Base-by-base conservation (phyloP, 2,888 invertebrate species). In the Ametastegia equiseti region DNA sequence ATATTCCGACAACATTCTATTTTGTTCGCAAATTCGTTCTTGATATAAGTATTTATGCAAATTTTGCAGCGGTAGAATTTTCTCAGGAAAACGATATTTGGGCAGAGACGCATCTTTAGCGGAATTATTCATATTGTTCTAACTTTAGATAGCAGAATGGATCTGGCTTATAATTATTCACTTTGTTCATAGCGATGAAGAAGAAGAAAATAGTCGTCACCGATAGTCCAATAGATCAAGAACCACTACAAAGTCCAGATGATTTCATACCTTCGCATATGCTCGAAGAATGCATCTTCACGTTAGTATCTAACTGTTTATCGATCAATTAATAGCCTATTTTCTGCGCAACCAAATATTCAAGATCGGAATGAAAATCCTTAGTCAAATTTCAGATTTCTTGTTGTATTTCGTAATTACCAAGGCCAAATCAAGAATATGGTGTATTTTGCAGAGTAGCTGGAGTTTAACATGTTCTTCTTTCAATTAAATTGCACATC, bases 141-240 rank as follows among this genome's bases (percentile, higher is more conserved):
- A 7, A 71, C 5, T 27, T 15, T 60, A 39, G 9, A 4, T 13
- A 39, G 23, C 13, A 2, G 36, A 13, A n/a, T n/a, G n/a, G n/a
- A n/a, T n/a, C n/a, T n/a, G n/a, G 2, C 47, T 45, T 45, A 15
- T 71, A 33, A 39, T 39, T 11, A 39, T 19, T 67, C 9, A n/a
- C 39, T 1, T 54, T 36, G 13, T 75, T 50, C 23, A 13, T 23
- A 75, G 75, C 75, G 27, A 54, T 75, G 33, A 78, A 78, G 30
- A 78, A 78, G 30, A 78, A 78, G 60, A 57, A 78, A 19, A 6
- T 63, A 15, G 60, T 63, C 30, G n/a, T 78, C 15, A 63, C 57
- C 60, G 60, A 5, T 0, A 78, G 60, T 60, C 50, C 75, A 6
- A 0, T 19, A n/a, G 54, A 75, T 47, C 71, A 9, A 75, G 75